Evolutionary conservation across 1,140 invertebrate genomes (phyloP).

Genomic region (Cotesia glomerata): DNA sequence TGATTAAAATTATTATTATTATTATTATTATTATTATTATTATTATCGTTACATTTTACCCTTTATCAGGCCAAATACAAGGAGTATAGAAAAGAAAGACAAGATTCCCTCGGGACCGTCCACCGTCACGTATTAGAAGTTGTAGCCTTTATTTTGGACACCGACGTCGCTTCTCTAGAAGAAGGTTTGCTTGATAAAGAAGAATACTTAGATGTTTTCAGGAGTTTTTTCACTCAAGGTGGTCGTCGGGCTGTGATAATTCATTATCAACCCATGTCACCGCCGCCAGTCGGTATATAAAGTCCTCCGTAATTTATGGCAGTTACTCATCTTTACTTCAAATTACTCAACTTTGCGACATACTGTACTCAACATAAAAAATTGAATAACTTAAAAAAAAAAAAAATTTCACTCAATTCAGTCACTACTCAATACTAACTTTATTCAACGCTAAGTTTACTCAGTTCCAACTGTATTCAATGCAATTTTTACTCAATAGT

Average conservation of each 20-base stretch:
- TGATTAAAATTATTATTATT: too few relatives aligned
- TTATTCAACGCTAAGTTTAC: too few relatives aligned
- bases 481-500: too few relatives aligned
- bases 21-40: too few relatives aligned
- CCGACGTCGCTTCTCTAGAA: slow-evolving; percentile 66
- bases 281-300: slow-evolving; percentile 58
- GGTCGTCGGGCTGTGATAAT: slow-evolving; percentile 63
- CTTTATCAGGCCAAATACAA: slow-evolving; percentile 61
- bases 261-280: slow-evolving; percentile 61
- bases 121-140: slow-evolving; percentile 71
- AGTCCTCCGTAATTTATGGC: neutral
- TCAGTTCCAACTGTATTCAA: too few relatives aligned
- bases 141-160: slow-evolving; percentile 66
- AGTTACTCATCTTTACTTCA: neutral
- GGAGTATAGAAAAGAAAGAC: slow-evolving; percentile 61
- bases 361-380: neutral
- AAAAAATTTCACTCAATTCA: too few relatives aligned
- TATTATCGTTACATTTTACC: too few relatives aligned
- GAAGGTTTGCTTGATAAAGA: slow-evolving; percentile 71
- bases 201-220: slow-evolving; percentile 66
- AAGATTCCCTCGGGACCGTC: slow-evolving; percentile 62
- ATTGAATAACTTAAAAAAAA: too few relatives aligned
- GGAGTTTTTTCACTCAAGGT: slow-evolving; percentile 61
- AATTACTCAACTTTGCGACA: neutral
- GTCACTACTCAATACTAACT: too few relatives aligned